Conservation (phyloP, 1,140 invertebrate genomes). For the Magallana gigas region DNA sequence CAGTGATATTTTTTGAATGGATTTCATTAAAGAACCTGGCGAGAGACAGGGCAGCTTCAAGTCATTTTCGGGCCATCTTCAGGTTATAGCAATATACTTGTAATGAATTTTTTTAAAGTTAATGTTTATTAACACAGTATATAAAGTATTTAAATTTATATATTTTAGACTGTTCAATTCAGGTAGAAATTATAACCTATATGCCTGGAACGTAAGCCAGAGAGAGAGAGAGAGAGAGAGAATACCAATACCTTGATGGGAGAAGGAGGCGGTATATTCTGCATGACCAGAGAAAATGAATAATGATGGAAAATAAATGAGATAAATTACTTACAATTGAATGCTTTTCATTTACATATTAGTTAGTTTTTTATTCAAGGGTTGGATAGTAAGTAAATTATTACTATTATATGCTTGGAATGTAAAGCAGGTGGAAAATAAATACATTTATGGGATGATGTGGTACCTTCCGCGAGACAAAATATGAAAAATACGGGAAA, state of each 20-base stretch:
- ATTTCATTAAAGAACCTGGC: background rate
- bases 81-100: background rate
- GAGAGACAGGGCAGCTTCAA: background rate
- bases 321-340: background rate
- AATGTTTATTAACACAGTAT: too few relatives aligned
- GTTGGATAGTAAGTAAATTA: background rate
- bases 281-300: background rate
- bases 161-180: too few relatives aligned
- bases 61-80: background rate
- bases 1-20: background rate
- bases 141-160: too few relatives aligned
- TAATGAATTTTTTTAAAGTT: too few relatives aligned
- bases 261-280: background rate
- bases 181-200: too few relatives aligned
- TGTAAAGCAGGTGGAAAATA: background rate
- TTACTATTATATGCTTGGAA: background rate
- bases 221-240: background rate
- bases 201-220: background rate
- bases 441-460: background rate
- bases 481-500: too few relatives aligned
- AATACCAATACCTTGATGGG: background rate
- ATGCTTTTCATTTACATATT: background rate
- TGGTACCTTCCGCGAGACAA: too few relatives aligned
- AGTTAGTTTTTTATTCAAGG: background rate
- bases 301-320: background rate